Evolutionary conservation across 1,140 invertebrate species (phyloP), one percentile per base, ranked within the genome.

Genomic region (Akabosia matsudoensis): DNA sequence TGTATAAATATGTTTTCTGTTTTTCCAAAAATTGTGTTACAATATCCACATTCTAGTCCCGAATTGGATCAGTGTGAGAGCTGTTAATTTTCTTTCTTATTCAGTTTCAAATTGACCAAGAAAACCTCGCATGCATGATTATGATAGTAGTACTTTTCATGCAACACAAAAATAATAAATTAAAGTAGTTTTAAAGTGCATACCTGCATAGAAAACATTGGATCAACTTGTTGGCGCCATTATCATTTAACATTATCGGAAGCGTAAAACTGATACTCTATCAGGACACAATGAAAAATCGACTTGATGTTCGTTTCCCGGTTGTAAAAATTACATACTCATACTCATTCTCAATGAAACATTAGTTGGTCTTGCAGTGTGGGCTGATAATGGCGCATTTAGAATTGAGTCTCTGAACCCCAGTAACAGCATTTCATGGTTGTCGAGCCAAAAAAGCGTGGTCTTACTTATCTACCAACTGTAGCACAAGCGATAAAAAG

Each of bases 401-500:
- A 45, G 7, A 45, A 10, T 45, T 45, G 37, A 10, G 18, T 45
- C 37, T 10, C 37, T 45, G 7, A 45, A 45, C 7, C 18, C 37
- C 37, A 45, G 18, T 45, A 45, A 10, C 37, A 45, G 7, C 37
- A 18, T 18, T 16, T 56, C 54, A 13, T 56, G 54, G 24, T 56
- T 13, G 10, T 22, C 37, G 7, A 18, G 37, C 18, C 37, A 45
- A 45, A 56, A 56, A 13, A 56, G 54, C 54, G n/a, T n/a, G n/a
- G n/a, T n/a, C n/a, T 56, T n/a, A 56, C 24, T 56, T 56, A 56
- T 56, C 54, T 56, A 56, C 54, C 54, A n/a, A 56, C 54, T 45
- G 37, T 7, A 45, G 37, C 37, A 45, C 7, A 10, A 45, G 18
- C 37, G 18, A 45, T 45, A 45, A 45, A 45, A 45, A 45, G 18